phyloP scores from a whole-genome alignment of 2,113 vertebrate genomes.

The Anhinga rufa region DNA sequence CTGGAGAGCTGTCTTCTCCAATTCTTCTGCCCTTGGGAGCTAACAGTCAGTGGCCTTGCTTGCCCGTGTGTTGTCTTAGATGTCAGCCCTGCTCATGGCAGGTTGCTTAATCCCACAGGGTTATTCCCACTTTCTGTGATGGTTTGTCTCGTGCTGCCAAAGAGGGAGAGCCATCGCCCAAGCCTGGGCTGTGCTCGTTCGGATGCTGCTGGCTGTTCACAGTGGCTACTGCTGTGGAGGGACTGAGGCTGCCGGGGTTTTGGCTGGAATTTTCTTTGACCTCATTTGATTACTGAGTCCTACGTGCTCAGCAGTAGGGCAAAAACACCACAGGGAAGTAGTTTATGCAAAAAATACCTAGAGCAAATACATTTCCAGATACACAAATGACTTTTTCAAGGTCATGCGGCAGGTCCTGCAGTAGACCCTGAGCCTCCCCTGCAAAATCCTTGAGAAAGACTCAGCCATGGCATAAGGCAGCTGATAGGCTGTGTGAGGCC shows the following conservation, averaged over 20 bases:
- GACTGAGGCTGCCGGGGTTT: neutral
- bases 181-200: fast-evolving
- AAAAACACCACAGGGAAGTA: neutral
- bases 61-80: fast-evolving
- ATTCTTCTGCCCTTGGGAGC: neutral
- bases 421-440: neutral
- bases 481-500: neutral
- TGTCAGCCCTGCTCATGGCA: neutral
- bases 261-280: slow-evolving; percentile 5
- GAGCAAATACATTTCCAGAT: neutral
- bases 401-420: neutral
- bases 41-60: fast-evolving
- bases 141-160: neutral
- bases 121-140: neutral
- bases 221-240: neutral
- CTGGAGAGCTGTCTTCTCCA: neutral
- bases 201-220: neutral
- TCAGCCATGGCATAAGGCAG: neutral
- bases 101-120: neutral
- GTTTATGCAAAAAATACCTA: slow-evolving; percentile 6
- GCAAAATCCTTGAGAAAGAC: fast-evolving
- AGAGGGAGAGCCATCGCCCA: neutral
- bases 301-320: neutral
- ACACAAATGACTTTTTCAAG: neutral
- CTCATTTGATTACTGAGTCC: neutral